Evolutionary conservation across 2,113 vertebrate genomes (phyloP), one percentile per base, ranked within the genome.

Genomic region (Xyrauchen texanus): DNA sequence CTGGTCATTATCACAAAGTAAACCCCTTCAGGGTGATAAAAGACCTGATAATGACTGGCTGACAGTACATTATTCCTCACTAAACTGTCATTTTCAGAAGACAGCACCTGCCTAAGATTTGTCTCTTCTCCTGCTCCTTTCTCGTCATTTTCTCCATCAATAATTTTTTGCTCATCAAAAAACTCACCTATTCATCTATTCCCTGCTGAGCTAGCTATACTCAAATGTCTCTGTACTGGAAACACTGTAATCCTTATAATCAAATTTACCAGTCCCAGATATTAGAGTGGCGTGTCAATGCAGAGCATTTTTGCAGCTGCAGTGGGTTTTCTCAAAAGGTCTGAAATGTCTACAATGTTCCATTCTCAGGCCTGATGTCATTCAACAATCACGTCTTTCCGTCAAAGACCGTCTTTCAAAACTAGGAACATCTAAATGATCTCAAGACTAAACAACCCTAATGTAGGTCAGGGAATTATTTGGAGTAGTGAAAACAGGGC

Each of bases 101-200:
- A 57, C 12, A 10, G 67, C 79, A 84, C 34, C 53, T 76, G 9
- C 61, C 6, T 34, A 34, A 34, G 21, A 34, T 8, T 65, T 47
- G 49, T 42, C 16, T 68, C 44, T 55, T 77, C 67, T 86, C 60
- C 34, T 68, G 13, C 13, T 81, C 70, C 46, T 68, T 69, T 46
- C 55, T 78, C 67, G 8, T 53, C 10, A 71, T 70, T 77, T 46
- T 61, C 67, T 42, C 76, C 58, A 58, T 62, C 84, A 81, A 88
- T 92, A 91, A 83, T 92, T 92, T 93, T 91, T 89, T 90, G 89
- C 79, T 77, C 47, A 47, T 51, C 55, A 52, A 16, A 21, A 77
- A 5, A 44, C 6, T 82, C 74, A 13, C 78, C 87, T 67, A 68
- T 79, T 84, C 81, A 81, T 86, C 85, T 68, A 42, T 65, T 7